Evolutionary conservation across 2,113 vertebrate genomes (phyloP).

Genomic region (Caretta caretta): DNA sequence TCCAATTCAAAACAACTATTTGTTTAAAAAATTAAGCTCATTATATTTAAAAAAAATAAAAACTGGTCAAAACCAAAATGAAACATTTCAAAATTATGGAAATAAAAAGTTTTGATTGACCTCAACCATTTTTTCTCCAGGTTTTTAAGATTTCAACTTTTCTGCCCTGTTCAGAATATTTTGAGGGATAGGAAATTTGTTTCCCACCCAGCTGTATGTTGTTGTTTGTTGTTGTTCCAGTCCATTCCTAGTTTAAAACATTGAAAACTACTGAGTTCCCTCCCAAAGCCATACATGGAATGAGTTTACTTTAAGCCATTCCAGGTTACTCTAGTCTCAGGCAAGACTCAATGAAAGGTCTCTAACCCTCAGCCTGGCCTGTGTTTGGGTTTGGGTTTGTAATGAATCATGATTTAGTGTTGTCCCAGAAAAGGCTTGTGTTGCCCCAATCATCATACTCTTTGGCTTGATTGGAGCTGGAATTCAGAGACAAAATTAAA

Average conservation of each 20-base stretch:
- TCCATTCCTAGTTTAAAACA: not conserved
- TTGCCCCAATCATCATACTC: not conserved
- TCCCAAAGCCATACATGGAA: not conserved
- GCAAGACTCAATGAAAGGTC: not conserved
- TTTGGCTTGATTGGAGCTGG: not conserved
- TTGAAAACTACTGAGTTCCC: not conserved
- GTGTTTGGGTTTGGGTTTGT: fast-evolving
- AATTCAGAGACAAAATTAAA: not conserved
- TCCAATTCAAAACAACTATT: not conserved
- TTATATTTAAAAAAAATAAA: not conserved
- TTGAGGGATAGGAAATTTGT: not conserved
- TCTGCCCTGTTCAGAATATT: not conserved
- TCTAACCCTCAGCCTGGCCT: not conserved
- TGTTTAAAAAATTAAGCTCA: not conserved
- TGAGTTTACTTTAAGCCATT: not conserved
- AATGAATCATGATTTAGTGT: not conserved
- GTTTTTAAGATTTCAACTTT: not conserved
- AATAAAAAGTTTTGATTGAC: not conserved
- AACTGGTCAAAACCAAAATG: not conserved
- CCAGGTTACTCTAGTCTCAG: not conserved
- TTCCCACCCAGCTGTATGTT: not conserved
- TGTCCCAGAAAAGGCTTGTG: not conserved
- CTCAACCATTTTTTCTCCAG: not conserved
- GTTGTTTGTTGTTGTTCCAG: not conserved
- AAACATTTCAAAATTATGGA: not conserved